These are phyloP conservation scores for Cygnus buccinator DNA, from an alignment of 2,113 vertebrate species.

Conservation along the genomic window DNA sequence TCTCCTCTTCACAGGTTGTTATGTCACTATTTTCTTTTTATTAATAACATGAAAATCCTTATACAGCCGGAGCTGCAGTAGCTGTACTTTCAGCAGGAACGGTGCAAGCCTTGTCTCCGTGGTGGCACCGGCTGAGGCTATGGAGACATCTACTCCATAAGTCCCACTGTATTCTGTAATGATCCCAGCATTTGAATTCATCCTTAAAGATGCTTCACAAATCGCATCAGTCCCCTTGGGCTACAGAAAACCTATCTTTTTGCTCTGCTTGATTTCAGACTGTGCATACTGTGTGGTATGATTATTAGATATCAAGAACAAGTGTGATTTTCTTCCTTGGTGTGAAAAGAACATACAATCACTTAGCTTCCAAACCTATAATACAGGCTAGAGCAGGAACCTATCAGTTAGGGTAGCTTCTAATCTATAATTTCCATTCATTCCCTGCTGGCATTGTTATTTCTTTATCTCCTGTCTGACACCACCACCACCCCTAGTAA, in stretches of 20 bases:
- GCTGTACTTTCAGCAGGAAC: neutral
- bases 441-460: conserved; percentile 31
- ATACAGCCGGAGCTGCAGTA: neutral
- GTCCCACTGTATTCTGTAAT: neutral
- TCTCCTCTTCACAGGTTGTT: neutral
- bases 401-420: neutral
- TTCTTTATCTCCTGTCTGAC: neutral
- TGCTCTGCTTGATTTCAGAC: conserved; percentile 59
- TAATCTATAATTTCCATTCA: conserved; percentile 42
- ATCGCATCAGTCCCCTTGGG: neutral
- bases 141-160: neutral
- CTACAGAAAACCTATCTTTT: conserved; percentile 38
- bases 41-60: neutral
- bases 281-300: conserved; percentile 19
- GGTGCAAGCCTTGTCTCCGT: neutral
- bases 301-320: conserved; percentile 41
- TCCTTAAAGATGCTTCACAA: neutral
- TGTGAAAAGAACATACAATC: conserved; percentile 68
- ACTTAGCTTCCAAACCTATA: conserved; percentile 38
- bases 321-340: conserved; percentile 61
- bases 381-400: conserved; percentile 20
- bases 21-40: neutral
- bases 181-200: neutral
- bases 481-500: neutral
- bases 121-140: neutral